Base-by-base conservation (phyloP, 2,888 invertebrate genomes). In the Idaea aversata region DNA sequence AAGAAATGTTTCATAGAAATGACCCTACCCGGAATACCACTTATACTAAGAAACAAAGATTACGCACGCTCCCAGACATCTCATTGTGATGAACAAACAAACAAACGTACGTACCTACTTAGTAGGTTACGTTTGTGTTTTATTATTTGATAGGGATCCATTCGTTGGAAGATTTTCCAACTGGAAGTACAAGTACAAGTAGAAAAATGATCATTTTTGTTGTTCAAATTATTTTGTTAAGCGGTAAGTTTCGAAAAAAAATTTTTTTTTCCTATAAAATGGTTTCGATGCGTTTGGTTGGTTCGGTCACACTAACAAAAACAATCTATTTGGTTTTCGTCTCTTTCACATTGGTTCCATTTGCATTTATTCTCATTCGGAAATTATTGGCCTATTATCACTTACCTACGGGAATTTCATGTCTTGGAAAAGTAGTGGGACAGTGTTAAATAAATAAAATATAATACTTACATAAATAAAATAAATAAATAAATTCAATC, bases 141-240 rank as follows among this genome's bases (percentile, higher is more conserved):
- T 47, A 13, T 47, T 47, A 47, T 10, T 7, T 6, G 47, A 13
- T 47, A 47, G 47, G 7, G 13, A 13, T 25, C 25, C 47, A 47
- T 5, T 47, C 47, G 47, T 47, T 10, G 10, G 47, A 10, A 3
- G 47, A 47, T 47, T 13, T 47, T 47, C 13, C 4, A 3, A 47
- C 47, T 13, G 47, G 4, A 61, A 34, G 34, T 35, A 60, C 25
- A 60, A 60, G 16, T 61, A 61, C 61, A 34, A 25, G 25, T 25
- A 25, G 25, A 25, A 25, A 61, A 35, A 61, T 34, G 34, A 1
- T n/a, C 34, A 25, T 59, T 59, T 16, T 16, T 59, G 34, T 61
- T 61, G n/a, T 61, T 61, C n/a, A 13, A 61, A 61, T 35, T n/a
- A 61, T 35, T 61, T 61, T 34, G 61, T n/a, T 61, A 61, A n/a